Conservation (phyloP, 2,888 invertebrate genomes). For the Drosophila diplacantha region DNA sequence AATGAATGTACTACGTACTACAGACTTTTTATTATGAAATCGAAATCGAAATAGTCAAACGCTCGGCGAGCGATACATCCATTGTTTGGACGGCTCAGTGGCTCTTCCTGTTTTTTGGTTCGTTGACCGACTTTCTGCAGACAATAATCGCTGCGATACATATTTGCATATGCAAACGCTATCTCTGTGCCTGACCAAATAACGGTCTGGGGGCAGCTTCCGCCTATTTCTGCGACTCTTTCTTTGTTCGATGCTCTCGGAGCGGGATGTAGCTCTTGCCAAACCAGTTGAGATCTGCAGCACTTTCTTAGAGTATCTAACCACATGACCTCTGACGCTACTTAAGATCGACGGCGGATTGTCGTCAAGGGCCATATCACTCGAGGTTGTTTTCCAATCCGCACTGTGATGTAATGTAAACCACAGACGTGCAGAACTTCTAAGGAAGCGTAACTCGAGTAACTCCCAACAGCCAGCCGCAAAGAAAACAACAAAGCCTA, state of each 20-base stretch:
- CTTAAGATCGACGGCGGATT: constrained; percentile 14
- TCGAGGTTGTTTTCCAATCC: constrained; percentile 16
- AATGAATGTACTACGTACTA: not conserved
- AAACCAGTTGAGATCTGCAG: constrained; percentile 19
- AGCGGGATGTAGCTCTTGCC: not conserved
- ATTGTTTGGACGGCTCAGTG: constrained; percentile 1
- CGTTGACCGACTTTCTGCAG: constrained; percentile 62
- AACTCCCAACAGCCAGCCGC: constrained; percentile 7
- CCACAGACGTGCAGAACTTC: constrained; percentile 21
- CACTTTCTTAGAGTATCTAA: constrained; percentile 17
- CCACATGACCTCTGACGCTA: constrained; percentile 7
- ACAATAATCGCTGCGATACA: constrained; percentile 21
- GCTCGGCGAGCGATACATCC: not conserved
- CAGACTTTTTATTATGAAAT: constrained; percentile 44
- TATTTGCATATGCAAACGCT: constrained; percentile 20
- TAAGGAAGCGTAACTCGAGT: constrained; percentile 19
- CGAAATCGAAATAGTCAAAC: constrained; percentile 58
- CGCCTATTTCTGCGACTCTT: constrained; percentile 20
- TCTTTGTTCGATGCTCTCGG: constrained; percentile 49
- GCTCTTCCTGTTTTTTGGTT: constrained; percentile 41
- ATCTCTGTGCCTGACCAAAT: constrained; percentile 19
- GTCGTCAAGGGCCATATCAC: constrained; percentile 11
- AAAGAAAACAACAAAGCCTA: constrained; percentile 15
- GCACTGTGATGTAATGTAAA: constrained; percentile 23
- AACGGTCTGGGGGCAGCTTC: constrained; percentile 35